These are phyloP conservation scores for Sitta carolinensis DNA, from an alignment of 2,797 vertebrate genomes.

Conservation along the genomic window DNA sequence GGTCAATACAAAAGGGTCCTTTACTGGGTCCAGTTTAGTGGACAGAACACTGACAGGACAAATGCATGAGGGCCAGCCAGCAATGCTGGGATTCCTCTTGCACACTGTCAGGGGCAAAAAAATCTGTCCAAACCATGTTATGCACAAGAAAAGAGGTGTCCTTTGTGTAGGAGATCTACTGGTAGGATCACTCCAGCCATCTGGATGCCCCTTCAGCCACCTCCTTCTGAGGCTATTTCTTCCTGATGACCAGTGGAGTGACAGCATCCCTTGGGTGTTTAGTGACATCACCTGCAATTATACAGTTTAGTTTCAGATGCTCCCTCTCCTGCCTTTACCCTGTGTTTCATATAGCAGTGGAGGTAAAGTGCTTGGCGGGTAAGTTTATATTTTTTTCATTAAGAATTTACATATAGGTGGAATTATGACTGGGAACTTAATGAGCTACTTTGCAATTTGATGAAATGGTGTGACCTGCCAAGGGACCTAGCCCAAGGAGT, in stretches of 20 bases:
- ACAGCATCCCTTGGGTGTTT: neutral
- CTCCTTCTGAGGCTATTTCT: neutral
- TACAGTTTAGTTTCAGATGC: accelerated
- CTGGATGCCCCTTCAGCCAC: neutral
- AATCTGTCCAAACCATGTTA: neutral
- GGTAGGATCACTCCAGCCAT: neutral
- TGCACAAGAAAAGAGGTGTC: neutral
- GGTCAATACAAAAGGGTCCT: neutral
- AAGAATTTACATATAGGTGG: neutral
- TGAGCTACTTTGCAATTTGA: neutral
- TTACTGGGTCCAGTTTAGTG: accelerated
- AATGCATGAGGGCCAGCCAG: neutral
- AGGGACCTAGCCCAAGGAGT: neutral
- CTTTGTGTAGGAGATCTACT: neutral
- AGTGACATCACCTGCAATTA: neutral
- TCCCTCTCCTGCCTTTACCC: neutral
- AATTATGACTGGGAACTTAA: neutral
- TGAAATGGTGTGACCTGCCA: neutral
- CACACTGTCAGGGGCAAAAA: neutral
- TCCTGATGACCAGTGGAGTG: neutral
- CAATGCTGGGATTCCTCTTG: neutral
- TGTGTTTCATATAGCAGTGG: neutral
- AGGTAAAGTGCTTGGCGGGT: neutral
- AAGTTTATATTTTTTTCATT: neutral
- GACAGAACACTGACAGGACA: neutral